These are phyloP conservation scores for Noctua janthe DNA, from an alignment of 2,888 invertebrate genomes.

Conservation along the genomic window DNA sequence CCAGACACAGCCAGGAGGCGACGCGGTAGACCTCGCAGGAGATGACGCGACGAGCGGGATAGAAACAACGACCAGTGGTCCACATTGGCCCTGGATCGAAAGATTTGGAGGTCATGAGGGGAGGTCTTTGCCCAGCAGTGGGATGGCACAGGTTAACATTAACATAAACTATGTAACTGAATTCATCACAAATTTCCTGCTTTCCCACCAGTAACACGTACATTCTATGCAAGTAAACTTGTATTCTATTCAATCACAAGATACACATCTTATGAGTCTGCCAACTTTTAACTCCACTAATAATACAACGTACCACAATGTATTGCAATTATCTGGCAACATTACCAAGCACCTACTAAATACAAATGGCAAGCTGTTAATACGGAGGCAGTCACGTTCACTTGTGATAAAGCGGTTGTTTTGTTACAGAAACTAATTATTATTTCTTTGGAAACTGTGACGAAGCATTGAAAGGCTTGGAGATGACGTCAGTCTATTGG, in stretches of 20 bases:
- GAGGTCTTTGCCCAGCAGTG: no score
- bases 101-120: no score
- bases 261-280: conserved; percentile 15
- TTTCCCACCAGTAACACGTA: neutral
- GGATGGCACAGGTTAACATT: no score
- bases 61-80: no score
- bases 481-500: neutral
- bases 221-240: neutral
- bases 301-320: conserved; percentile 38
- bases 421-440: conserved; percentile 43
- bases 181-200: neutral
- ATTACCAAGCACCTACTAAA: conserved; percentile 14
- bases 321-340: conserved; percentile 16
- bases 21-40: no score
- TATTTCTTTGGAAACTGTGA: conserved; percentile 15
- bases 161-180: neutral
- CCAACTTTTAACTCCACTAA: conserved; percentile 22
- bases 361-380: conserved; percentile 32
- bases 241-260: neutral
- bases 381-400: conserved; percentile 49
- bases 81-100: no score
- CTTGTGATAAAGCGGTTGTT: conserved; percentile 18
- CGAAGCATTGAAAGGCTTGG: conserved; percentile 9
- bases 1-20: no score
- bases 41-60: no score